Base-by-base conservation (phyloP, 2,888 invertebrate genomes). In the Eledona agricola region DNA sequence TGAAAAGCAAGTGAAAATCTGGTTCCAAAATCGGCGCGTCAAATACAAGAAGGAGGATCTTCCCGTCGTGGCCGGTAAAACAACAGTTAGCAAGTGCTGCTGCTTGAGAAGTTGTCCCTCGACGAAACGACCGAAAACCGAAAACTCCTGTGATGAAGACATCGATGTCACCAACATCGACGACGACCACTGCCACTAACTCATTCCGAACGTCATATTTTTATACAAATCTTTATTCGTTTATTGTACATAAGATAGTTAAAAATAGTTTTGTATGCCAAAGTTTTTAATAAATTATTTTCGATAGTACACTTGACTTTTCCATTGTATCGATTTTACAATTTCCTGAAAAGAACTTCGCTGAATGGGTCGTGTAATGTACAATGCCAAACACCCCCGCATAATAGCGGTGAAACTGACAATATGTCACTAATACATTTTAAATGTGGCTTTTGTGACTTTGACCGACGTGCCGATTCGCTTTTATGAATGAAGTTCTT, bases 1-100 rank as follows among this genome's bases (percentile, higher is more conserved):
- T 0, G 96, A 96, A 76, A 96, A 96, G 71, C 96, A 96, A 79
- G 95, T 96, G 58, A 96, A 92, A 75, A 92, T 92, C 61, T 93
- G 95, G 96, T 96, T 96, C 77, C 93, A 96, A 74, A 96, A 96
- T 75, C 83, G 95, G 3, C 82, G 95, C 1, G 96, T 96, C 0
- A 96, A 96, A 74, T 84, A 92, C 76, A 96, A 96, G 81, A 96
- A 95, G 69, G 93, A 93, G 60, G 89, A 89, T 67, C 77, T 84
- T 3, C 88, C 88, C 3, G 57, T 51, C 10, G 60, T 57, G 15
- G 57, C 49, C 3, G 62, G 60, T 4, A 51, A 51, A 40, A 12
- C 25, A 15, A 28, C 55, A 5, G 16, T 58, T 7, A 51, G 55
- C 12, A 80, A 80, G 59, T 82, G 82, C 59, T 80, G 80, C 59